Evolutionary conservation across 2,113 vertebrate species (phyloP).

Genomic region (Festucalex cinctus): DNA sequence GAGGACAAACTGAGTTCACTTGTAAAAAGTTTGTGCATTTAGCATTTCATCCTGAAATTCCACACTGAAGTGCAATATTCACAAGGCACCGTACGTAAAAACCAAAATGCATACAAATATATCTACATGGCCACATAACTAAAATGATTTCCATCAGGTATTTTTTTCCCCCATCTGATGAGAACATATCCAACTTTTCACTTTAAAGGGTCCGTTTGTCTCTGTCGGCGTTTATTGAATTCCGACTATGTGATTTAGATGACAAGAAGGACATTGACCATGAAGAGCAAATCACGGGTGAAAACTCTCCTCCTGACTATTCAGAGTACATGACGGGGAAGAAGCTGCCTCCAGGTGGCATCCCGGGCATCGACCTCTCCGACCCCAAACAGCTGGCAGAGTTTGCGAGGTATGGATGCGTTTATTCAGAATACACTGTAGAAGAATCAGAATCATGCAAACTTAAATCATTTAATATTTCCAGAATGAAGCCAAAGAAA

Average conservation of each 20-base stretch:
- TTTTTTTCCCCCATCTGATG: too few relatives aligned
- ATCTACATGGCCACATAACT: too few relatives aligned
- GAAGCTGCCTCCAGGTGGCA: constrained; percentile 97
- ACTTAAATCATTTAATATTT: neutral
- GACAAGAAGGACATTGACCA: constrained; percentile 98
- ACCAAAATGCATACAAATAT: too few relatives aligned
- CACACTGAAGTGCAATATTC: too few relatives aligned
- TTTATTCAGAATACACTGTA: neutral
- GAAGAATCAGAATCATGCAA: too few relatives aligned
- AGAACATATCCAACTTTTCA: neutral
- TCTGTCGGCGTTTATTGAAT: neutral
- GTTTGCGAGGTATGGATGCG: constrained; percentile 86
- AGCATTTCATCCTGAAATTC: too few relatives aligned
- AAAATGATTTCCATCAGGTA: too few relatives aligned
- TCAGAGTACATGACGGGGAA: constrained; percentile 99
- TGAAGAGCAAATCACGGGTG: constrained; percentile 95
- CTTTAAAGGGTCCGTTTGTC: neutral
- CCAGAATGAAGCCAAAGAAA: constrained; percentile 98
- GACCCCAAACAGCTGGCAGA: constrained; percentile 98
- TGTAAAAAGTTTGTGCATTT: too few relatives aligned
- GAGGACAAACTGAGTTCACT: too few relatives aligned
- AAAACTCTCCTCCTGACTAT: constrained; percentile 98
- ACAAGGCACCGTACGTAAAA: too few relatives aligned
- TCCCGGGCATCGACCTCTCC: constrained; percentile 97
- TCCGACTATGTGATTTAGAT: constrained; percentile 72